Conservation (phyloP, 2,888 invertebrate species). For the Pammene aurita region DNA sequence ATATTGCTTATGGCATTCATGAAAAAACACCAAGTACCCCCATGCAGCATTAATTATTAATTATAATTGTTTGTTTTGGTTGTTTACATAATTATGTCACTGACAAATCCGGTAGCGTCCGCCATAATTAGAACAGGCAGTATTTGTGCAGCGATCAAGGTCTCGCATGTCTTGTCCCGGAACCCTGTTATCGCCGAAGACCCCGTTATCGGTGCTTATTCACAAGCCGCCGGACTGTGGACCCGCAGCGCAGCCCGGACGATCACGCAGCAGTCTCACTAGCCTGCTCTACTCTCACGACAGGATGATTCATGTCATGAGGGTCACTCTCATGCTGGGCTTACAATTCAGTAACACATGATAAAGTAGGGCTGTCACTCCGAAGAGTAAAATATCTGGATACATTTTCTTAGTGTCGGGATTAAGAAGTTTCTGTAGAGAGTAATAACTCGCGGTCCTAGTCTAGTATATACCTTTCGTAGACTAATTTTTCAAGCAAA, state of each 20-base stretch:
- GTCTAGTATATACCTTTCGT: too few species aligned
- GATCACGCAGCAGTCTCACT: constrained; percentile 8
- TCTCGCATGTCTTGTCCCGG: constrained; percentile 15
- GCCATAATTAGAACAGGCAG: background rate
- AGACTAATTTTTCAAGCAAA: too few species aligned
- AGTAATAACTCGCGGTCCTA: too few species aligned
- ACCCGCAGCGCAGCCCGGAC: constrained; percentile 6
- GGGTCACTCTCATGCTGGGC: background rate
- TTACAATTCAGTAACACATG: background rate
- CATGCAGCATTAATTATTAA: too few species aligned
- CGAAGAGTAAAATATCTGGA: too few species aligned
- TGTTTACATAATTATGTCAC: background rate
- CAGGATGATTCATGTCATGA: background rate
- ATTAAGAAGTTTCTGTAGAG: too few species aligned
- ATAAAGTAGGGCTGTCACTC: background rate
- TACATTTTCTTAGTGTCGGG: too few species aligned
- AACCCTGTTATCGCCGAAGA: constrained; percentile 30
- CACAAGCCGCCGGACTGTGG: background rate
- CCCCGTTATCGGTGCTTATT: constrained; percentile 7
- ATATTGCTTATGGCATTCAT: too few species aligned
- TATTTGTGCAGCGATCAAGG: constrained; percentile 19
- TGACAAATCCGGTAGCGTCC: background rate
- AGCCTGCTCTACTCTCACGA: background rate
- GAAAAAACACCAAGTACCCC: too few species aligned
- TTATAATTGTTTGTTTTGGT: background rate